Percentiles rank a stretch among this genome's conserved stretches.
Evolutionary conservation across 1,140 invertebrate species (phyloP).

Genomic region (Neuroterus valhalla): DNA sequence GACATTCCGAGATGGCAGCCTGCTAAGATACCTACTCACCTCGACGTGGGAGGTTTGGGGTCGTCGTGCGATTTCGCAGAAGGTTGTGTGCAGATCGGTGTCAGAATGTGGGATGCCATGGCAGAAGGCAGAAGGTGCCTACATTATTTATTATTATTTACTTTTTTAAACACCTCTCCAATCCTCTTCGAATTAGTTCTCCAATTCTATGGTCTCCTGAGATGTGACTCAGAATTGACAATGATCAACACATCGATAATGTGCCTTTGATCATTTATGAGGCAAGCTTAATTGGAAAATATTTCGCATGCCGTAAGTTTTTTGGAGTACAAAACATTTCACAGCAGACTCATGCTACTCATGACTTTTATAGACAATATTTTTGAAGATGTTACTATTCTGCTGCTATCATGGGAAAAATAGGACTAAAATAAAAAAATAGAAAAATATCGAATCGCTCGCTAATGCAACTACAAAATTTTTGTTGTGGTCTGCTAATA

Average conservation of each 20-base stretch:
- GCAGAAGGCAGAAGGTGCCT: not conserved
- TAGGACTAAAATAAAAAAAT: no score
- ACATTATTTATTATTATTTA: slow-evolving; percentile 24
- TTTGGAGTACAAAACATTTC: slow-evolving; percentile 1
- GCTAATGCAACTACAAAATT: no score
- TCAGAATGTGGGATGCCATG: slow-evolving; percentile 16
- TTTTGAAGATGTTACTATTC: no score
- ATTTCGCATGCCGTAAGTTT: not conserved
- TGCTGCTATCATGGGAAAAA: no score
- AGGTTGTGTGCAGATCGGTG: slow-evolving; percentile 21
- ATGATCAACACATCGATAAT: not conserved
- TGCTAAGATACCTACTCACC: slow-evolving; percentile 19
- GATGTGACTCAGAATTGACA: not conserved
- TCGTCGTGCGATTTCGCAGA: slow-evolving; percentile 29
- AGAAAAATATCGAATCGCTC: no score
- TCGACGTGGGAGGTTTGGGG: slow-evolving; percentile 28
- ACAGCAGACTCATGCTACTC: no score
- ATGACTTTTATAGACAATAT: no score
- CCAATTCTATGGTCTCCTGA: not conserved
- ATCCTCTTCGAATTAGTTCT: slow-evolving; percentile 3
- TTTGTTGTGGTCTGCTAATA: no score
- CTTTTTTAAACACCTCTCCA: not conserved
- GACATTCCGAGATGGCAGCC: slow-evolving; percentile 20
- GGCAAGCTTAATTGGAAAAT: slow-evolving; percentile 5
- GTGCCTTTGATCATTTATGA: slow-evolving; percentile 15